Conservation (phyloP, 2,113 vertebrate species). For the Dasyurus viverrinus region DNA sequence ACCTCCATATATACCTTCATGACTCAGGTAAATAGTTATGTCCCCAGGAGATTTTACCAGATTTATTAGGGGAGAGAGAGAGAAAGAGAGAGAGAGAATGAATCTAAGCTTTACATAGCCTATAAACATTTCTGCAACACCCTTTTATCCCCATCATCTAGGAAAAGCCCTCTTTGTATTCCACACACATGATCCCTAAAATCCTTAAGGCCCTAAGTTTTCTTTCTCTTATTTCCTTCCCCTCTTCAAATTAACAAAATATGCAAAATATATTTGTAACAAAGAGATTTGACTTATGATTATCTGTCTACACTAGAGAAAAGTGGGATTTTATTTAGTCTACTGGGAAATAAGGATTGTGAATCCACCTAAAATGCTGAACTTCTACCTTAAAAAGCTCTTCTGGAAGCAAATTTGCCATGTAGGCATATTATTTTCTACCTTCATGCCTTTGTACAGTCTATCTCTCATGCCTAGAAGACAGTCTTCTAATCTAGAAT, state of each 20-base stretch:
- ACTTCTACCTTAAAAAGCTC: background rate
- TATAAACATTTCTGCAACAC: background rate
- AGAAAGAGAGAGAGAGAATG: too few relatives aligned
- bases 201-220: background rate
- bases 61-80: rapidly evolving
- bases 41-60: background rate
- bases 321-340: background rate
- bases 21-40: background rate
- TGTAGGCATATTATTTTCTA: background rate
- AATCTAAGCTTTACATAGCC: background rate
- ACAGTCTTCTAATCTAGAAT: background rate
- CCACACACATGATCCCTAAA: background rate
- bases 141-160: background rate
- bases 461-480: background rate
- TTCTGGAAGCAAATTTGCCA: background rate
- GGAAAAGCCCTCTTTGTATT: background rate
- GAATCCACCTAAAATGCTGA: background rate
- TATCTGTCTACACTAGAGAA: background rate
- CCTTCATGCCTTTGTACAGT: background rate
- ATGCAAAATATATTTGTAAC: background rate
- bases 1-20: background rate
- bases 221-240: background rate
- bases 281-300: background rate
- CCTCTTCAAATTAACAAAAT: background rate
- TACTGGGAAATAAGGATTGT: background rate